These are phyloP conservation scores for Agrotis exclamationis DNA, from an alignment of 2,888 invertebrate genomes.

Conservation along the genomic window DNA sequence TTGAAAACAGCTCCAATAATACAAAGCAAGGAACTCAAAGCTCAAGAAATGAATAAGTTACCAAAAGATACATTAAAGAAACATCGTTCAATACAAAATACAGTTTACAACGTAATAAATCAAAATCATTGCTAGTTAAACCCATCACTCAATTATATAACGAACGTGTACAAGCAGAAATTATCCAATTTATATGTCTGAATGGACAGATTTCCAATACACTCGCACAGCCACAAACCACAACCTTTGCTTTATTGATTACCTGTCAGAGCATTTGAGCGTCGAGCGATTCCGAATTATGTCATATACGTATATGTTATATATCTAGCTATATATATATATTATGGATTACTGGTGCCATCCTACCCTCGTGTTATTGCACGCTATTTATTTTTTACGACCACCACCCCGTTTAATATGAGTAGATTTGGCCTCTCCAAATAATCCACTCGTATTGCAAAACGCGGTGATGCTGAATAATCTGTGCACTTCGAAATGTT, in stretches of 20 bases:
- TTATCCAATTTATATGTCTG: slow-evolving; percentile 52
- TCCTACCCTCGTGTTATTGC: slow-evolving; percentile 64
- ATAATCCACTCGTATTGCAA: slow-evolving; percentile 61
- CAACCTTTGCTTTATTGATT: slow-evolving; percentile 68
- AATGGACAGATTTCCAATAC: slow-evolving; percentile 54
- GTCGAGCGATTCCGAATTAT: slow-evolving; percentile 66
- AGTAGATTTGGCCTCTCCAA: slow-evolving; percentile 59
- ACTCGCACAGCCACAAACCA: slow-evolving; percentile 48
- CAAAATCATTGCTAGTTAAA: slow-evolving; percentile 6
- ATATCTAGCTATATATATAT: slow-evolving; percentile 41
- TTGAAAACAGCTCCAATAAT: too few relatives aligned
- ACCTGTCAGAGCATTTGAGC: slow-evolving; percentile 65
- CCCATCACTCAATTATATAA: slow-evolving; percentile 19
- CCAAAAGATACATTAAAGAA: not conserved
- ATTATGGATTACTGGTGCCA: slow-evolving; percentile 60
- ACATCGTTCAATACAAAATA: not conserved
- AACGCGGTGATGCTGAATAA: slow-evolving; percentile 45
- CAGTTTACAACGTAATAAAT: slow-evolving; percentile 19
- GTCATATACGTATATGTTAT: slow-evolving; percentile 57
- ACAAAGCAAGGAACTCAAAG: not conserved
- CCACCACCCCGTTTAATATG: slow-evolving; percentile 56
- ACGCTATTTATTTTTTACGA: slow-evolving; percentile 67
- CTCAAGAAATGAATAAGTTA: not conserved
- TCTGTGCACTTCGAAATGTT: slow-evolving; percentile 46
- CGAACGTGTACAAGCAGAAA: slow-evolving; percentile 36